These are phyloP conservation scores for Suricata suricatta DNA, from an alignment of 2,113 vertebrate genomes.

Conservation along the genomic window DNA sequence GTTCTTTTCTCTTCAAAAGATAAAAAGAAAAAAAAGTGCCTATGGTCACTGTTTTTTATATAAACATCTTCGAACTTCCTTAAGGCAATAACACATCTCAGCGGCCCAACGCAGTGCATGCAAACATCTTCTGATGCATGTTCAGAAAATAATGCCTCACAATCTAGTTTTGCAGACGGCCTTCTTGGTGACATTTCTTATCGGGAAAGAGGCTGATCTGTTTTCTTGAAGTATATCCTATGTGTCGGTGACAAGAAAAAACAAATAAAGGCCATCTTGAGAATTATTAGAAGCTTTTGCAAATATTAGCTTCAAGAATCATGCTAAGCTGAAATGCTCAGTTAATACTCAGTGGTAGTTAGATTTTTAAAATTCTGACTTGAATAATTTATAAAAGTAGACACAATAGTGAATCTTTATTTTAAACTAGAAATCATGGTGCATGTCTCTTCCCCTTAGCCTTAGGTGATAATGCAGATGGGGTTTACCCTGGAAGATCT, in stretches of 20 bases:
- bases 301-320: conserved; percentile 76
- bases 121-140: background rate
- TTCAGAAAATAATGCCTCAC: conserved; percentile 19
- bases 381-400: conserved; percentile 27
- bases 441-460: background rate
- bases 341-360: conserved; percentile 44
- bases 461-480: background rate
- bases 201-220: conserved; percentile 79
- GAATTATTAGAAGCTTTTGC: conserved; percentile 74
- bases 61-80: background rate
- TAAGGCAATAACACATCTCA: background rate
- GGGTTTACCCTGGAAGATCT: background rate
- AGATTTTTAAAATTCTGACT: conserved; percentile 41
- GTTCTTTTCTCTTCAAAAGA: conserved; percentile 21
- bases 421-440: background rate
- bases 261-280: conserved; percentile 80
- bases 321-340: conserved; percentile 60
- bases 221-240: conserved; percentile 80
- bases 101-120: background rate
- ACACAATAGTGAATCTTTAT: background rate
- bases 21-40: conserved; percentile 23
- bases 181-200: conserved; percentile 81
- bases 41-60: background rate
- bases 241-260: conserved; percentile 83
- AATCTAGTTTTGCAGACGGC: conserved; percentile 64